These are phyloP conservation scores for Sula dactylatra DNA, from an alignment of 2,113 vertebrate species.

Conservation along the genomic window DNA sequence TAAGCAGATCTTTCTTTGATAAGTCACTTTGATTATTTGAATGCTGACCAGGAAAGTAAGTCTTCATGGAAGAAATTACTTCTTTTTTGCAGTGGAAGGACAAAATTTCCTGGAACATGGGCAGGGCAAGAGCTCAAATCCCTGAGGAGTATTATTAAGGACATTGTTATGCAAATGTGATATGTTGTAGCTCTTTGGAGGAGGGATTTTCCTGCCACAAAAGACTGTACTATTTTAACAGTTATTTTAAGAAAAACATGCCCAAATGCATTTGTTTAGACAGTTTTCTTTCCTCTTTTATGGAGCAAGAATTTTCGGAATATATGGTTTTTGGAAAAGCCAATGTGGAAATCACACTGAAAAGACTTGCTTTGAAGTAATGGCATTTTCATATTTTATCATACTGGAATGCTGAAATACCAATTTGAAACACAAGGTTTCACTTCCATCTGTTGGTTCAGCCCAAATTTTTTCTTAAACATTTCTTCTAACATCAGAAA, in stretches of 20 bases:
- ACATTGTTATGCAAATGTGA: constrained; percentile 20
- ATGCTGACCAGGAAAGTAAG: background rate
- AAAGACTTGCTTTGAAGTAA: background rate
- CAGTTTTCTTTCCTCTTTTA: background rate
- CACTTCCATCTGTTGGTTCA: background rate
- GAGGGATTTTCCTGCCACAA: background rate
- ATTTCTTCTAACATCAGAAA: background rate
- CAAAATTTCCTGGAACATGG: constrained; percentile 2
- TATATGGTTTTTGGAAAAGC: background rate
- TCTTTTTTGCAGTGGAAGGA: background rate
- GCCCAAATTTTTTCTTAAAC: background rate
- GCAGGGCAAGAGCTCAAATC: background rate
- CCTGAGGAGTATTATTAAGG: background rate
- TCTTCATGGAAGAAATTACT: background rate
- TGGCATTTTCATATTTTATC: background rate
- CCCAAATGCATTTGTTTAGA: background rate
- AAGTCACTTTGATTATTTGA: background rate
- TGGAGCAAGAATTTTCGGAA: background rate
- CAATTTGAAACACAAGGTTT: background rate
- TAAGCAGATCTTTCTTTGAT: background rate
- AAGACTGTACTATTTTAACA: background rate
- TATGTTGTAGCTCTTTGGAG: background rate
- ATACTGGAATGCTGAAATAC: background rate
- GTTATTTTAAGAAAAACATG: background rate
- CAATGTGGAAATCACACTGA: background rate